Percentiles rank a stretch among this genome's conserved stretches.
Conservation (phyloP, 1,140 invertebrate species). For the Sarcophaga peregrina region DNA sequence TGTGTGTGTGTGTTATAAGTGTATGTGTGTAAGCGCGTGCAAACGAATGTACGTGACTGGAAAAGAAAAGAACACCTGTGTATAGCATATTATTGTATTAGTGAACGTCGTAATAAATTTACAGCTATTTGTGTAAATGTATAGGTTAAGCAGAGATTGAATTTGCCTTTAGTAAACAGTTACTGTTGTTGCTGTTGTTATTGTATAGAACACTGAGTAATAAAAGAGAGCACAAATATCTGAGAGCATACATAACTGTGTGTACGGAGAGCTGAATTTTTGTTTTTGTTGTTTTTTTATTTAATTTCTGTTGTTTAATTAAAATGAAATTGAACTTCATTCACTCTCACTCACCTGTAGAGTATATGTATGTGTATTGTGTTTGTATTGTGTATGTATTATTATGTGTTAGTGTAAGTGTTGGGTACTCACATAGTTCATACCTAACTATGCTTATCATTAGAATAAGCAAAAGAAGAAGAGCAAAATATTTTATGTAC, state of each 20-base stretch:
- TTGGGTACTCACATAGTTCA: not conserved
- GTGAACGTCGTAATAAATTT: slow-evolving; percentile 32
- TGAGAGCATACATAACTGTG: not conserved
- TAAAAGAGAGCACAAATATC: not conserved
- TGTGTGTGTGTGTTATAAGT: no score
- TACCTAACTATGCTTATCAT: no score
- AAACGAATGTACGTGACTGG: slow-evolving; percentile 23
- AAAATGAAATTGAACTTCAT: slow-evolving; percentile 61
- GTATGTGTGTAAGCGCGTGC: no score
- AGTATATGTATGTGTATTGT: not conserved
- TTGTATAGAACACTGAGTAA: not conserved
- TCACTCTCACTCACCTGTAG: slow-evolving; percentile 66
- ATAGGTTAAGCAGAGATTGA: slow-evolving; percentile 14
- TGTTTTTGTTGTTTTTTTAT: not conserved
- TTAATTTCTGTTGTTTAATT: no score
- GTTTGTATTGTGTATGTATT: not conserved
- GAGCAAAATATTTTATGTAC: not conserved
- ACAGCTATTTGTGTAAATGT: slow-evolving; percentile 38
- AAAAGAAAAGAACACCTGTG: slow-evolving; percentile 35
- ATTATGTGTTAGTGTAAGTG: not conserved
- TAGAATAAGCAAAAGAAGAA: no score
- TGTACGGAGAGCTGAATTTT: not conserved
- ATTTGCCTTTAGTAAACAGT: not conserved
- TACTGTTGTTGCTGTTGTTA: not conserved
- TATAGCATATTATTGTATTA: not conserved